A percentile compares a stretch with the other conserved stretches of the same genome.
phyloP scores from a whole-genome alignment of 2,113 vertebrate species.

The Platysternon megacephalum region DNA sequence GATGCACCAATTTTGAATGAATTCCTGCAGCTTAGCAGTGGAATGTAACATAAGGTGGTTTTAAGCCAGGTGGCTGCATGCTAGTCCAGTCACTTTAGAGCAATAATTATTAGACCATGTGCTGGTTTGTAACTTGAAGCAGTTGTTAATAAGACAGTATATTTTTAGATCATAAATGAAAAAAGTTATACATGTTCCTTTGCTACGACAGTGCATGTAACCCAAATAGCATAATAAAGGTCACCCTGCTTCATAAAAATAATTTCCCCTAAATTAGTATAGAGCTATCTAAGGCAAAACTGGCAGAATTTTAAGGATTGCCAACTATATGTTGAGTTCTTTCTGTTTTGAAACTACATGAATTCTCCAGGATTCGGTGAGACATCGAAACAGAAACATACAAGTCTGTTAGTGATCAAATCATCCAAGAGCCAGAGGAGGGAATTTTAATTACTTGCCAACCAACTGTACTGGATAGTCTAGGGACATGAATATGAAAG shows the following conservation, averaged over 20 bases:
- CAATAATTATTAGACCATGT: slow-evolving; percentile 35
- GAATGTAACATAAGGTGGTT: not conserved
- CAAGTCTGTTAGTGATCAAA: not conserved
- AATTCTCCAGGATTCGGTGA: not conserved
- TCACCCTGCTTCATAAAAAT: not conserved
- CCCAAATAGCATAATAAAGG: not conserved
- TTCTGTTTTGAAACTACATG: not conserved
- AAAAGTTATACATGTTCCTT: not conserved
- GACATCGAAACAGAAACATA: not conserved
- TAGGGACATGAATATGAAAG: not conserved
- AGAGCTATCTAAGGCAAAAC: not conserved
- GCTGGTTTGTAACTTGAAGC: slow-evolving; percentile 27
- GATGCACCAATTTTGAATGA: fast-evolving
- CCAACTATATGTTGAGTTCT: not conserved
- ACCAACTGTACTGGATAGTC: not conserved
- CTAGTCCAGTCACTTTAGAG: not conserved
- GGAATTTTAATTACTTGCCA: not conserved
- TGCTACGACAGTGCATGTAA: not conserved
- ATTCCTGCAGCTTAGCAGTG: not conserved
- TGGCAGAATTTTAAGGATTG: not conserved
- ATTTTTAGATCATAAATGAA: slow-evolving; percentile 11
- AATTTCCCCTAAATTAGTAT: not conserved
- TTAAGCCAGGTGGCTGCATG: slow-evolving; percentile 38
- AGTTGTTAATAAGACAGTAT: not conserved
- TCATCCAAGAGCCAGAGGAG: not conserved